Evolutionary conservation across 2,888 invertebrate genomes (phyloP).

Genomic region (Seira musarum): DNA sequence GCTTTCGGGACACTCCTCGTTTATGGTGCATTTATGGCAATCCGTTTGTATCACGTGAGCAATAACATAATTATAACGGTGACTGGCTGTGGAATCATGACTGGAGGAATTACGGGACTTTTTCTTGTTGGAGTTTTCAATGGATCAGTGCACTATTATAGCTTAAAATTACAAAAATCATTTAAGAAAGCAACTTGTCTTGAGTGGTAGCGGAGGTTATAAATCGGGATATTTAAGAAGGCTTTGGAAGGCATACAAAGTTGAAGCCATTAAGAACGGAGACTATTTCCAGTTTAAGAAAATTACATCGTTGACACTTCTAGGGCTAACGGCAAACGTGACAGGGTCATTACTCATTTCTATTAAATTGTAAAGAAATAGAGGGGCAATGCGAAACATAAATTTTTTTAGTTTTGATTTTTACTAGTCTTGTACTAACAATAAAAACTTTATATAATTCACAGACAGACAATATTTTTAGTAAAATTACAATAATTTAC

Average conservation of each 20-base stretch:
- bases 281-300: background rate
- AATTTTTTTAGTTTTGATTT: no score
- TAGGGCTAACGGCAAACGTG: background rate
- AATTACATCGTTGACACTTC: constrained; percentile 1
- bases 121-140: background rate
- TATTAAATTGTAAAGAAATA: background rate
- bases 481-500: no score
- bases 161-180: background rate
- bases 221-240: no score
- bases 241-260: background rate
- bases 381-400: no score
- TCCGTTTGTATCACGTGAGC: constrained; percentile 1
- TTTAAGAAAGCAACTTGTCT: background rate
- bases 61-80: background rate
- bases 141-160: background rate
- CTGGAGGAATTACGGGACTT: background rate
- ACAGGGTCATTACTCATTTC: background rate
- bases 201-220: background rate
- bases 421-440: no score
- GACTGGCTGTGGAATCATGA: background rate
- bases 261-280: background rate
- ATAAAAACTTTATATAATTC: no score
- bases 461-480: no score
- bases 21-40: background rate
- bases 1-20: background rate